phyloP scores from a whole-genome alignment of 2,797 vertebrate genomes.

The Galagoides demidoff region DNA sequence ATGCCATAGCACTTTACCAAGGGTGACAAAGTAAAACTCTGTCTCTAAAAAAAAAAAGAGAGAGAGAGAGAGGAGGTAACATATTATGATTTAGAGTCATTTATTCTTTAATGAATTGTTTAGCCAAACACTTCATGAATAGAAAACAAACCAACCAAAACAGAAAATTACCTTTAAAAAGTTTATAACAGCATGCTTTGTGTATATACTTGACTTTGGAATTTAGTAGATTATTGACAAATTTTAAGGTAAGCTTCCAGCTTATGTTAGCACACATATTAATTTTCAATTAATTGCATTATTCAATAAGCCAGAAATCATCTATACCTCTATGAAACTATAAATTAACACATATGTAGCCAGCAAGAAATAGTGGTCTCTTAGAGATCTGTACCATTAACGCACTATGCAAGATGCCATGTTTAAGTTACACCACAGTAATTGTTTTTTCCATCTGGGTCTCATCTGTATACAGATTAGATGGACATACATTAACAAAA shows the following conservation, averaged over 20 bases:
- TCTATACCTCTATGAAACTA: not conserved
- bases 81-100: not conserved
- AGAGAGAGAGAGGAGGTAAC: not conserved
- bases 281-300: not conserved
- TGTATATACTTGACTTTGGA: not conserved
- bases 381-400: not conserved
- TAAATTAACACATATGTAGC: not conserved
- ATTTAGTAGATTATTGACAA: conserved; percentile 18
- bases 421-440: not conserved
- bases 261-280: not conserved
- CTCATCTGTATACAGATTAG: not conserved
- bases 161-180: not conserved
- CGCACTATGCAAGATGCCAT: not conserved
- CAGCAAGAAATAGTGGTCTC: not conserved
- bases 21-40: too few species aligned
- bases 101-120: conserved; percentile 29
- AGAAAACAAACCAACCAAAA: not conserved
- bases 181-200: not conserved
- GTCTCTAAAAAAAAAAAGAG: too few species aligned
- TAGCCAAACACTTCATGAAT: not conserved
- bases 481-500: not conserved
- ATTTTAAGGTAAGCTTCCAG: not conserved
- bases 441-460: not conserved
- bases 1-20: too few species aligned
- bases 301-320: not conserved